These are phyloP conservation scores for Prenolepis imparis DNA, from an alignment of 2,888 invertebrate species.

Conservation along the genomic window DNA sequence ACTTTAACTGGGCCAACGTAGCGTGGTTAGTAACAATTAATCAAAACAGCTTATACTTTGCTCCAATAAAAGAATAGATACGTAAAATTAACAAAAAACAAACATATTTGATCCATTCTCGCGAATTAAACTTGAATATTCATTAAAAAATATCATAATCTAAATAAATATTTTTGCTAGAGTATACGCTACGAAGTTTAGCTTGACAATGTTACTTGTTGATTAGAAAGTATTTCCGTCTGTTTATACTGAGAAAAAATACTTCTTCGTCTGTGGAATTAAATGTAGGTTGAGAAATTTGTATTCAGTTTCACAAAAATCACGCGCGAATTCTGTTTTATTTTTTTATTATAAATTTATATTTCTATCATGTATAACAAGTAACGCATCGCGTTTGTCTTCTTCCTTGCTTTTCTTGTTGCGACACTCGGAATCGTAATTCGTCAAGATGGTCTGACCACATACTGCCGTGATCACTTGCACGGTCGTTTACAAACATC, in stretches of 20 bases:
- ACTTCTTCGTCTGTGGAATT: neutral
- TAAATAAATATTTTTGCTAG: neutral
- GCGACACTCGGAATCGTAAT: slow-evolving; percentile 2
- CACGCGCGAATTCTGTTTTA: neutral
- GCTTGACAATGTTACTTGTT: neutral
- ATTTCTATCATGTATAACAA: neutral
- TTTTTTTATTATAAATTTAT: neutral
- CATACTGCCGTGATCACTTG: slow-evolving; percentile 5
- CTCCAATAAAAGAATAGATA: neutral
- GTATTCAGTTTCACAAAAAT: neutral
- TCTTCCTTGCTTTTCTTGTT: neutral
- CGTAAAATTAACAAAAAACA: neutral
- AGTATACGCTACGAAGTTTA: neutral
- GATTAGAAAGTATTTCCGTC: neutral
- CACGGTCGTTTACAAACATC: slow-evolving; percentile 26
- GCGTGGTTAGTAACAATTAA: slow-evolving; percentile 37
- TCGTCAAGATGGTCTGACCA: neutral
- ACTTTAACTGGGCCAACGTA: slow-evolving; percentile 68
- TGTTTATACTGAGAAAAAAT: neutral
- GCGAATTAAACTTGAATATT: neutral
- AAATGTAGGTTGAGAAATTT: neutral
- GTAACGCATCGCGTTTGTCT: neutral
- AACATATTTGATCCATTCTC: neutral
- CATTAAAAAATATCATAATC: slow-evolving; percentile 11
- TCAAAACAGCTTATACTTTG: neutral